Evolutionary conservation across 2,113 vertebrate genomes (phyloP).

Genomic region (Erythrocebus patas): DNA sequence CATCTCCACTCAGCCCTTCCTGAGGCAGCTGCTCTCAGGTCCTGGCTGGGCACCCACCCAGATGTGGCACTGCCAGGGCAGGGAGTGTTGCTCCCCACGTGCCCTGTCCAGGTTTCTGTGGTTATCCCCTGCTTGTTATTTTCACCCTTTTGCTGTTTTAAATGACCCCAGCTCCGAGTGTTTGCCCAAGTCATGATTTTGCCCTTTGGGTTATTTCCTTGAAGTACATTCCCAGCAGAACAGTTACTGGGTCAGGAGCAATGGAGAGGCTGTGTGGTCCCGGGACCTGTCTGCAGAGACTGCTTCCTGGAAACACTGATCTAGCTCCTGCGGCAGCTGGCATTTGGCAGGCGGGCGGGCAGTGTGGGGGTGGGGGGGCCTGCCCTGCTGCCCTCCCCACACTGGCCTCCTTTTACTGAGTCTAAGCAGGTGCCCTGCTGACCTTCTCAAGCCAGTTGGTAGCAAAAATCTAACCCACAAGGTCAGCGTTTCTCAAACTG

Average conservation of each 20-base stretch:
- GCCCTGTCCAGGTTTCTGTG: neutral
- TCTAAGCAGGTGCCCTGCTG: neutral
- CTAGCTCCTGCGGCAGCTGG: neutral
- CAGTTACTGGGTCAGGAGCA: conserved; percentile 70
- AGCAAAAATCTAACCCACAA: neutral
- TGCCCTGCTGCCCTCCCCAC: neutral
- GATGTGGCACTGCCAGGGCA: neutral
- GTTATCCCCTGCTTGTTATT: conserved; percentile 18
- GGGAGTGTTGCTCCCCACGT: neutral
- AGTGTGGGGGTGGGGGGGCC: fast-evolving
- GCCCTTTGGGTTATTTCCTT: conserved; percentile 62
- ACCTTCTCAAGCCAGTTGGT: neutral
- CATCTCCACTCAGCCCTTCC: neutral
- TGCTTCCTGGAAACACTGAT: conserved; percentile 55
- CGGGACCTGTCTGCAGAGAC: neutral
- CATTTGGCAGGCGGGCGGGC: no score
- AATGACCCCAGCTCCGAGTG: conserved; percentile 32
- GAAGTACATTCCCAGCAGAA: conserved; percentile 59
- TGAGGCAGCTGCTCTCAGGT: neutral
- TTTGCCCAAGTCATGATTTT: neutral
- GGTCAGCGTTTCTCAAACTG: neutral
- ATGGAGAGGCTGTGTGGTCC: neutral
- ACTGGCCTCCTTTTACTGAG: neutral
- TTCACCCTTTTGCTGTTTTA: conserved; percentile 30
- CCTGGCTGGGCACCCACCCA: neutral